Conservation (phyloP, 2,888 invertebrate species). For the Caenorhabditis wallacei region DNA sequence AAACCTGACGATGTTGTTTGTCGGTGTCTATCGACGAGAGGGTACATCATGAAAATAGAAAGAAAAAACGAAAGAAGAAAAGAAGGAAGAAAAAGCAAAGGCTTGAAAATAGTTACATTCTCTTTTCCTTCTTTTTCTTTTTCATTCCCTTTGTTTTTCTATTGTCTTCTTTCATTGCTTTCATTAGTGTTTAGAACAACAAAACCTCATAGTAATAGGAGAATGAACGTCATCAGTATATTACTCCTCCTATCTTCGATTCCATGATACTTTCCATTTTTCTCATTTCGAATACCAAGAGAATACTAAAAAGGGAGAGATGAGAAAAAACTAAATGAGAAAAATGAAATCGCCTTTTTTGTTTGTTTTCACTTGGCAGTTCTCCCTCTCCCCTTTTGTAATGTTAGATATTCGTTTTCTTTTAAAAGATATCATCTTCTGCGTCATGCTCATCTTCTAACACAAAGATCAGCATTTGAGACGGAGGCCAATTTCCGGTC, state of each 20-base stretch:
- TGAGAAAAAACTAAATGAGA: constrained; percentile 2
- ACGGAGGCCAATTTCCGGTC: constrained; percentile 29
- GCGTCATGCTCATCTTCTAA: neutral
- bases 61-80: constrained; percentile 8
- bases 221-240: constrained; percentile 31
- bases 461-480: constrained; percentile 12
- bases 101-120: constrained; percentile 57
- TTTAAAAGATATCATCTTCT: constrained; percentile 11
- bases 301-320: neutral
- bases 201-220: constrained; percentile 21
- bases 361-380: constrained; percentile 23
- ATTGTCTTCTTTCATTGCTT: constrained; percentile 21
- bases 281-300: neutral
- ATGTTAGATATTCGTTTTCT: neutral
- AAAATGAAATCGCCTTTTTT: constrained; percentile 14
- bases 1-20: constrained; percentile 63
- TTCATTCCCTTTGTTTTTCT: constrained; percentile 7
- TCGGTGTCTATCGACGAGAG: constrained; percentile 37
- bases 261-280: neutral
- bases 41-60: constrained; percentile 38
- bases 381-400: neutral
- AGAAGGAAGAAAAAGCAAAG: constrained; percentile 17
- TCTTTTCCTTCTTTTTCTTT: constrained; percentile 3
- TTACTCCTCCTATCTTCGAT: neutral
- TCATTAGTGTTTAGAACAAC: constrained; percentile 39